Percentiles rank a stretch among this genome's conserved stretches.
phyloP scores from a whole-genome alignment of 2,797 vertebrate genomes.

The Tenualosa ilisha region DNA sequence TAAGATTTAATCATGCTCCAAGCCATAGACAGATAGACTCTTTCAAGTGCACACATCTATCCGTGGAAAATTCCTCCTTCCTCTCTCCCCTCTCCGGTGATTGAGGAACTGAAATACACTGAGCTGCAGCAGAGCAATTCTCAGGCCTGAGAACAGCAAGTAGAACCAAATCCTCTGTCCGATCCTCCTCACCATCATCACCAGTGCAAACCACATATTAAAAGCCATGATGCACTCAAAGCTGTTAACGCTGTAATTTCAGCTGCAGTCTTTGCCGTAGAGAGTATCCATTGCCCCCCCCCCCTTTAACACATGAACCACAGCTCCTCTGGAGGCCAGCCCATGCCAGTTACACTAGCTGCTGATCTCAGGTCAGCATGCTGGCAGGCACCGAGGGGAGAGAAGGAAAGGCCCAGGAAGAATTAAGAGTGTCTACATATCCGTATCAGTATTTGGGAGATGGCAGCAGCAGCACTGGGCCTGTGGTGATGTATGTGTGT shows the following conservation, averaged over 20 bases:
- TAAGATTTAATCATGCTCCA: neutral
- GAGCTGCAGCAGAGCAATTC: neutral
- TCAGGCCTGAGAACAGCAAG: neutral
- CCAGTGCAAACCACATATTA: neutral
- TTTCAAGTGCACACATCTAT: neutral
- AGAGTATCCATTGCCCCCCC: neutral
- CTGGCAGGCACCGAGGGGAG: neutral
- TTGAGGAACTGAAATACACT: neutral
- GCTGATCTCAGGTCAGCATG: neutral
- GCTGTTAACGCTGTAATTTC: neutral
- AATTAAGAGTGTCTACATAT: neutral
- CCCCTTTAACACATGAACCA: neutral
- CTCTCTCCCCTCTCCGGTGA: no score
- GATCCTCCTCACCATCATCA: neutral
- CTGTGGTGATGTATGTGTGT: neutral
- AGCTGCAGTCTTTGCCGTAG: neutral
- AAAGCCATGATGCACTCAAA: neutral
- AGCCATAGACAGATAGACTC: neutral
- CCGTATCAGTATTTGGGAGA: neutral
- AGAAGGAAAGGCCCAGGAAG: neutral
- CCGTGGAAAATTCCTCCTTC: no score
- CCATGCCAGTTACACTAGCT: neutral
- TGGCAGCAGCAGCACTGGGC: neutral
- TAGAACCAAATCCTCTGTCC: neutral
- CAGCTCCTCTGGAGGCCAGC: neutral